A percentile compares a stretch with the other conserved stretches of the same genome.
phyloP scores from a whole-genome alignment of 64 coral and sea anemone genomes.

The Anthopleura sola region DNA sequence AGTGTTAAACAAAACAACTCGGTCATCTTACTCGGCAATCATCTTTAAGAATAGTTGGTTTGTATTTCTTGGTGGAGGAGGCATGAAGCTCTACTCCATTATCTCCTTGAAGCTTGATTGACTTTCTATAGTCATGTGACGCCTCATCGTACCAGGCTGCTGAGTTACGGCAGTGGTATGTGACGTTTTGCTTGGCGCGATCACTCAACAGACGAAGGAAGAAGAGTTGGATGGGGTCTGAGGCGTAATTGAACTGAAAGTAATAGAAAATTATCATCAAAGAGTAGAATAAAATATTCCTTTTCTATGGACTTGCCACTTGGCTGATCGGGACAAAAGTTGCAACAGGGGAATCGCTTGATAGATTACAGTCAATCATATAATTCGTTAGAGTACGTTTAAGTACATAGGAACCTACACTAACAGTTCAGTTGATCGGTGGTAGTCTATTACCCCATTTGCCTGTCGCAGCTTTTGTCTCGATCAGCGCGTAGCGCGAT shows the following conservation, averaged over 20 bases:
- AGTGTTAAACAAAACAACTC: too few species aligned
- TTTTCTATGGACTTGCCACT: too few species aligned
- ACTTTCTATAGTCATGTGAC: conserved; percentile 40
- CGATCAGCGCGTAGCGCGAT: too few species aligned
- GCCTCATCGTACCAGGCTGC: conserved; percentile 81
- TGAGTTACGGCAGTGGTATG: conserved; percentile 94
- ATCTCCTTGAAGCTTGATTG: conserved; percentile 77
- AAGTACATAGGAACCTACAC: too few species aligned
- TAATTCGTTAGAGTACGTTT: too few species aligned
- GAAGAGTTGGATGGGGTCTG: conserved; percentile 67
- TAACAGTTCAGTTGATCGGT: too few species aligned
- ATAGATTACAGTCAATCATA: too few species aligned
- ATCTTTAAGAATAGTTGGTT: conserved; percentile 74
- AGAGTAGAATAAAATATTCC: too few species aligned
- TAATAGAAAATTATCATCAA: conserved; percentile 2
- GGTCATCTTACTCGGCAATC: conserved; percentile 65
- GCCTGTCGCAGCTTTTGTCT: too few species aligned
- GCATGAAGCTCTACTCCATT: conserved; percentile 89
- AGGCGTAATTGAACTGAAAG: conserved; percentile 65
- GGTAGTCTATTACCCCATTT: too few species aligned
- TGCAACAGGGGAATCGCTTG: too few species aligned
- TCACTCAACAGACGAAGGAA: conserved; percentile 84
- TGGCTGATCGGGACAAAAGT: too few species aligned
- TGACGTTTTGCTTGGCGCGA: conserved; percentile 75
- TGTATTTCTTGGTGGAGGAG: conserved; percentile 81